Evolutionary conservation across 1,140 invertebrate species (phyloP).

Genomic region (Maniola jurtina): DNA sequence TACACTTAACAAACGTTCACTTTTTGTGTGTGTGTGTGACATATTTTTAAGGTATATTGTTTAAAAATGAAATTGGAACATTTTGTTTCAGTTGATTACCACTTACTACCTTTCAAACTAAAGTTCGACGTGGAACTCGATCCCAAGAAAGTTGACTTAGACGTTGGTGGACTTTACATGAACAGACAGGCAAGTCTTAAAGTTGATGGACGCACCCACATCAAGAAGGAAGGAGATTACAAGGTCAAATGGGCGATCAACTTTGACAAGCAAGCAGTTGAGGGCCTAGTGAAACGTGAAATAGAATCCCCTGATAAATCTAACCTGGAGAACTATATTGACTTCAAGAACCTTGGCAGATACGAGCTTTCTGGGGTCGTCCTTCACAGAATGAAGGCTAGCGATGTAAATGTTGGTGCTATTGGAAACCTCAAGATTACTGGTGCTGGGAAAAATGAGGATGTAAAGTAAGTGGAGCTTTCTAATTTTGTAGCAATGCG

Average conservation of each 20-base stretch:
- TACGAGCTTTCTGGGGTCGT: conserved; percentile 82
- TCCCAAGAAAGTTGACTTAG: conserved; percentile 76
- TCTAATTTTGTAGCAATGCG: too few species aligned
- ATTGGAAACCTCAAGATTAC: conserved; percentile 63
- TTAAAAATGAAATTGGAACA: conserved; percentile 24
- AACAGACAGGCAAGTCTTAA: conserved; percentile 80
- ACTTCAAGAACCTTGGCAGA: conserved; percentile 81
- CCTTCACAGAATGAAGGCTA: conserved; percentile 73
- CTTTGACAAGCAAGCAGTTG: conserved; percentile 80
- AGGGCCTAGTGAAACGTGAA: conserved; percentile 79
- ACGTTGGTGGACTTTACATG: conserved; percentile 75
- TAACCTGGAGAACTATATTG: conserved; percentile 81
- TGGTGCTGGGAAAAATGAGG: conserved; percentile 71
- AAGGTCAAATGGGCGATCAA: conserved; percentile 79
- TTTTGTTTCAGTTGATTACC: conserved; percentile 75
- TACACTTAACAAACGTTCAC: too few species aligned
- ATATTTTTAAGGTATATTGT: too few species aligned
- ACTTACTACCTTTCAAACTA: conserved; percentile 69
- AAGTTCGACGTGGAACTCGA: conserved; percentile 78
- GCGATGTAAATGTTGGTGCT: conserved; percentile 79
- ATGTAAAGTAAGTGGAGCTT: conserved; percentile 74
- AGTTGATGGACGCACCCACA: conserved; percentile 77
- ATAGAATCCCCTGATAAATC: conserved; percentile 79
- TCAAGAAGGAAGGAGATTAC: conserved; percentile 79
- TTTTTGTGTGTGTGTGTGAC: too few species aligned